Base-by-base conservation (phyloP, 1,140 invertebrate species). In the Aleiodes sp. region DNA sequence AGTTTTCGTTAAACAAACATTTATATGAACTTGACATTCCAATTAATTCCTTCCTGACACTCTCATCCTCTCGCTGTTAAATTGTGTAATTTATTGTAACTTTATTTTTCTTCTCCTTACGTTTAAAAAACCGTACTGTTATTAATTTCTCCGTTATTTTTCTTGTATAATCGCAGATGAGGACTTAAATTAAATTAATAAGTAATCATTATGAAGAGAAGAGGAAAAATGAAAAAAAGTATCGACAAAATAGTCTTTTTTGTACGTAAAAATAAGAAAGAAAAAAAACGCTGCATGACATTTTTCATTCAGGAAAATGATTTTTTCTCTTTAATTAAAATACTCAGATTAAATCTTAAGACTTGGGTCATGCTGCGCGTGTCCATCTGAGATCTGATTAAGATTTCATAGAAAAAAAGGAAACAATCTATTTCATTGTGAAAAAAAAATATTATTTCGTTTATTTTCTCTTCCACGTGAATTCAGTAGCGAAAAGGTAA, bases 341-440 rank as follows among this genome's bases (percentile, higher is more conserved):
- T 59, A 31, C 56, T 59, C 26, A 59, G 56, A 59, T 59, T 59
- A 59, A 59, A 52, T 52, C 2, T 28, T 59, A 4, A 59, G 56
- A 59, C 12, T 31, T 31, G 26, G 56, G 26, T n/a, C 56, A 59
- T 59, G 56, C 56, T 59, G 56, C 56, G 56, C 56, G 56, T 59
- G 28, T 26, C 28, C 56, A 31, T n/a, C 9, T n/a, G 14, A 29
- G 26, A 29, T 59, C 56, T 59, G 26, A 59, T 28, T 19, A n/a
- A 31, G 46, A 59, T 24, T 52, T 52, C 21, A 21, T 52, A 29
- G 24, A 6, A 28, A 59, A 59, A 29, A 4, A 2, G 14, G n/a
- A n/a, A n/a, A n/a, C n/a, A 59, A 59, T 59, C 56, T 8, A n/a
- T 59, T 59, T 59, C 28, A 59, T 24, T 41, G 33, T 16, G 31